Evolutionary conservation across 2,888 invertebrate species (phyloP), one percentile per base, ranked within the genome.

Genomic region (Prenolepis imparis): DNA sequence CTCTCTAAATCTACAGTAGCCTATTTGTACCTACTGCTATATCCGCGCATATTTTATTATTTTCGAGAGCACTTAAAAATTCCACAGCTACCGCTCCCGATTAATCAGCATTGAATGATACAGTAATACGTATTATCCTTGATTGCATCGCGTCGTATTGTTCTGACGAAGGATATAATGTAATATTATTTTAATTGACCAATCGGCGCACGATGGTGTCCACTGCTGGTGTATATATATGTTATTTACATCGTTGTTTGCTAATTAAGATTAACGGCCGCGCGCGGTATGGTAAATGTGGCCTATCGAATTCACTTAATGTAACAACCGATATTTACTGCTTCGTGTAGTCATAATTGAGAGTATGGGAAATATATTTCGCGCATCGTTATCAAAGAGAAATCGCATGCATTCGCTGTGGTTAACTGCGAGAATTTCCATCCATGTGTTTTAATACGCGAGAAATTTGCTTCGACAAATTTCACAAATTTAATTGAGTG

Each of bases 251-350:
- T 72, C 55, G 44, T 78, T 59, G 59, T 78, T 78, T 72, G 44
- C 73, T 78, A 78, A 78, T 78, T 78, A 78, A 78, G 73, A 78
- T 78, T 78, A 72, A 78, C 59, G 44, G 24, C 5, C 68, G 41
- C 32, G 41, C n/a, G 55, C n/a, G 12, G 12, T 5, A 63, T n/a
- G 67, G 41, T 67, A 28, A 78, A 78, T 32, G 15, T 44, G 59
- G 21, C 36, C 72, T 78, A 78, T 70, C 44, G 73, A 59, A 78
- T 70, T 78, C 44, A 72, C 59, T 78, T 78, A 78, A 78, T 52
- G 1, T 41, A 72, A 72, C 72, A 32, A 41, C 55, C 28, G 55
- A 59, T 72, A 78, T 78, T 78, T 78, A 72, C 32, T 24, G 15
- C n/a, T n/a, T n/a, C 39, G 39, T 39, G 15, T 55, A 67, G 3